Percentiles rank a stretch among this genome's conserved stretches.
phyloP scores from a whole-genome alignment of 2,888 invertebrate species.

The Eupithecia dodoneata region DNA sequence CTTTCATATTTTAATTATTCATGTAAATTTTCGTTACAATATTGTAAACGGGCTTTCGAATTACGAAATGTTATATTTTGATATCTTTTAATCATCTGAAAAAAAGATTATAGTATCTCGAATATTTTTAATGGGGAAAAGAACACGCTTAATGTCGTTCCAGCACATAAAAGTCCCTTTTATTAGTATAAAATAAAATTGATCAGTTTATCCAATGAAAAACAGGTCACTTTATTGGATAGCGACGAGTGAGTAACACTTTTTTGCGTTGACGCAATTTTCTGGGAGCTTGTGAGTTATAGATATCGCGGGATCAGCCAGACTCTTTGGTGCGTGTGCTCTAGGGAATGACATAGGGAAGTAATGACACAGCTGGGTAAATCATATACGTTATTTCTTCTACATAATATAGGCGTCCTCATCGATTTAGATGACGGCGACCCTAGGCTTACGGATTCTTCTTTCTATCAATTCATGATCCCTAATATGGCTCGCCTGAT shows the following conservation, averaged over 20 bases:
- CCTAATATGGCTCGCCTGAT: too few relatives aligned
- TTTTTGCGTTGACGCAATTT: constrained; percentile 15
- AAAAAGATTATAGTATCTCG: not conserved
- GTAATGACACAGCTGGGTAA: not conserved
- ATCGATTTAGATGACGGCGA: too few relatives aligned
- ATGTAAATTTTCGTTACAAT: constrained; percentile 33
- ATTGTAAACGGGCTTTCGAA: constrained; percentile 14
- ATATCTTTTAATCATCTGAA: constrained; percentile 2
- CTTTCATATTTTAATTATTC: constrained; percentile 36
- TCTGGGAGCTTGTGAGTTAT: constrained; percentile 7
- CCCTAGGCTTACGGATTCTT: too few relatives aligned
- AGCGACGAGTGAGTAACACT: constrained; percentile 10
- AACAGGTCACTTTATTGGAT: constrained; percentile 4
- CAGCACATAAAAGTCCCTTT: constrained; percentile 11
- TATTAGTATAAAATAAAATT: constrained; percentile 1
- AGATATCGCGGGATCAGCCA: not conserved
- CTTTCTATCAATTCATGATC: too few relatives aligned
- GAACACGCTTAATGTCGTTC: not conserved
- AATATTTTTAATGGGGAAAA: constrained; percentile 9
- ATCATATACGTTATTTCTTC: not conserved
- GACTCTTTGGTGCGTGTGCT: constrained; percentile 3
- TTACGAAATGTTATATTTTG: constrained; percentile 33
- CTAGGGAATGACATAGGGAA: not conserved
- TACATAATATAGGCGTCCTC: not conserved
- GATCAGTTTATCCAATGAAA: constrained; percentile 4